Percentiles rank a stretch among this genome's conserved stretches.
These are phyloP conservation scores for Endomychus coccineus DNA, from an alignment of 2,888 invertebrate genomes.

Conservation along the genomic window DNA sequence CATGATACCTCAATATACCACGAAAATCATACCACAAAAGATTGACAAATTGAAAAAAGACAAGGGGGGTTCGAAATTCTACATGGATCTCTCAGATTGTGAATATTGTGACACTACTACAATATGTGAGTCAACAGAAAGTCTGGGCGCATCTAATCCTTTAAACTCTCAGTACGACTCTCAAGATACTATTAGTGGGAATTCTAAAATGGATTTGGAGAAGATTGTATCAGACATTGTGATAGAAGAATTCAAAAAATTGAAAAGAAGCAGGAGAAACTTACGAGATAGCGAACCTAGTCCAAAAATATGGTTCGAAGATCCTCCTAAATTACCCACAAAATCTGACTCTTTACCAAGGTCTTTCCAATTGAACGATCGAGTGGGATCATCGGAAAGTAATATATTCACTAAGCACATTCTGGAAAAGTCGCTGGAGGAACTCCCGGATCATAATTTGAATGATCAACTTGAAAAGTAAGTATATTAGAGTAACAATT, in stretches of 20 bases:
- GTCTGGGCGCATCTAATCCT: slow-evolving; percentile 34
- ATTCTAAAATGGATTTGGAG: slow-evolving; percentile 48
- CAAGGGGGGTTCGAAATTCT: slow-evolving; percentile 56
- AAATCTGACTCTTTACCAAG: slow-evolving; percentile 73
- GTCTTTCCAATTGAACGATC: slow-evolving; percentile 62
- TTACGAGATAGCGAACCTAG: slow-evolving; percentile 41
- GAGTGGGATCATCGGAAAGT: slow-evolving; percentile 46
- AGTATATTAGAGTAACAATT: no score
- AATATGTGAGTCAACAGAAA: slow-evolving; percentile 54
- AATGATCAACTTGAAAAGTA: slow-evolving; percentile 38
- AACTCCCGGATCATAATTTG: slow-evolving; percentile 21
- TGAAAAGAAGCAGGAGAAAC: slow-evolving; percentile 63
- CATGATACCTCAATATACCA: slow-evolving; percentile 49
- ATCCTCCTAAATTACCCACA: slow-evolving; percentile 58
- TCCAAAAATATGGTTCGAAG: slow-evolving; percentile 60
- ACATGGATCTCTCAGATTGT: slow-evolving; percentile 59
- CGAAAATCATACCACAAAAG: slow-evolving; percentile 63
- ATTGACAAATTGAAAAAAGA: slow-evolving; percentile 64
- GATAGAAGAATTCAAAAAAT: slow-evolving; percentile 72
- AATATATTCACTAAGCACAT: slow-evolving; percentile 38
- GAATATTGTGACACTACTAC: slow-evolving; percentile 42
- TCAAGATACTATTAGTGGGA: slow-evolving; percentile 8
- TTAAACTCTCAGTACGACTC: slow-evolving; percentile 17
- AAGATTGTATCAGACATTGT: slow-evolving; percentile 75
- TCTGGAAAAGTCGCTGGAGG: slow-evolving; percentile 30